Evolutionary conservation across 2,113 vertebrate species (phyloP), one percentile per base, ranked within the genome.

Genomic region (Paracanthobrama guichenoti): DNA sequence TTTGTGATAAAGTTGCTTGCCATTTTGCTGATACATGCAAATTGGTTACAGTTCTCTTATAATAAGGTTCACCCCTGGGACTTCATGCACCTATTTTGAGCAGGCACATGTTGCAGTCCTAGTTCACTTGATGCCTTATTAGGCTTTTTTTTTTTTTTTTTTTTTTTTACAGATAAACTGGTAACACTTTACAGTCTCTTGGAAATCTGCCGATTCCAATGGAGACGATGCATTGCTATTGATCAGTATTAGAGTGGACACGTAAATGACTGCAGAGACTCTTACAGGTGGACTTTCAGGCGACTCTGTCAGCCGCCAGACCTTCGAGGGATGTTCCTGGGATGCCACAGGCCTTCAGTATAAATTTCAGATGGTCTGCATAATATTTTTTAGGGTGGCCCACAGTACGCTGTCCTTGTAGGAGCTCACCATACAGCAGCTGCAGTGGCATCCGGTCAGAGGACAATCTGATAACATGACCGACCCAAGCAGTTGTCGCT

Each of bases 1-100:
- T 78, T n/a, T 77, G 28, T 26, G 76, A 60, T 78, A 39, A 57
- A 60, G 76, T 60, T 44, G 11, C 22, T 79, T 79, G 22, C 31
- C 10, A 42, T 60, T 44, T 59, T 79, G 31, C 28, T 60, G 76
- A 60, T 44, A 31, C 76, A 75, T 71, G 66, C 66, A 69, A 69
- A 69, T 69, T 11, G 20, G 66, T 35, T 67, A 67, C 28, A 67
- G 22, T 69, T 20, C 8, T 67, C 16, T 39, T 10, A 67, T 67
- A 39, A 20, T 67, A 39, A 9, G 28, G 16, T 4, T 35, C 3
- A 4, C 35, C 9, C 18, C 9, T 12, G 66, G 35, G 39, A 39
- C 66, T 69, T 10, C 66, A 39, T 12, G 9, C 35, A 71, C 20
- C 35, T 42, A 42, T 11, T 71, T n/a, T 12, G 20, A 42, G 35